These are phyloP conservation scores for Solen grandis DNA, from an alignment of 1,140 invertebrate species.

Conservation along the genomic window DNA sequence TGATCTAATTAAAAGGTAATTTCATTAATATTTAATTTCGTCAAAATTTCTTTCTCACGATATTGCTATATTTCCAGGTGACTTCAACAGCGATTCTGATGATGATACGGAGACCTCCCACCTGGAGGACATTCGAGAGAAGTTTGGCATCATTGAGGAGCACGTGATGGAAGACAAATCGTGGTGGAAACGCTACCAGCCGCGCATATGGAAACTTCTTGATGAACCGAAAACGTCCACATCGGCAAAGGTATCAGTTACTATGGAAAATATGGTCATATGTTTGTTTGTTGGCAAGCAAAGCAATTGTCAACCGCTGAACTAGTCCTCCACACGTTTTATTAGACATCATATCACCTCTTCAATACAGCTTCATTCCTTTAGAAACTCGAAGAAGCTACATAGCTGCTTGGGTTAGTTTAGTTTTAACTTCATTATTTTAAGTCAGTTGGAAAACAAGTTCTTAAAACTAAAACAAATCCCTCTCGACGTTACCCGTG, in stretches of 20 bases:
- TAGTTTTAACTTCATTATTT: no score
- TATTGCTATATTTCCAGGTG: conserved; percentile 46
- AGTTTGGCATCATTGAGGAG: conserved; percentile 77
- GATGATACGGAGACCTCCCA: conserved; percentile 51
- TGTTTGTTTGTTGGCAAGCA: no score
- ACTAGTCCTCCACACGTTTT: no score
- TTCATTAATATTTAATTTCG: no score
- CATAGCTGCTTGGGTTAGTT: background rate
- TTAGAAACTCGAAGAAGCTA: background rate
- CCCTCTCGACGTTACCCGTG: no score
- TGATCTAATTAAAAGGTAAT: no score
- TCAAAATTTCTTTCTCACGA: no score
- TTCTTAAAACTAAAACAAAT: no score
- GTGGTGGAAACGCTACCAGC: conserved; percentile 70
- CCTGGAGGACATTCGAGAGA: conserved; percentile 63
- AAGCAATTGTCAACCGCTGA: no score
- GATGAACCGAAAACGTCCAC: conserved; percentile 76
- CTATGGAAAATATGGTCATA: no score
- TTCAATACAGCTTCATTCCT: background rate
- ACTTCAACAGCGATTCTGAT: conserved; percentile 50
- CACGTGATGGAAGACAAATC: conserved; percentile 53
- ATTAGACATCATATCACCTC: no score
- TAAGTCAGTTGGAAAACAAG: no score
- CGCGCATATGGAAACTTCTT: conserved; percentile 76
- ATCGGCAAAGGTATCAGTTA: conserved; percentile 76